Conservation (phyloP, 1,140 invertebrate species). For the Forficula auricularia region DNA sequence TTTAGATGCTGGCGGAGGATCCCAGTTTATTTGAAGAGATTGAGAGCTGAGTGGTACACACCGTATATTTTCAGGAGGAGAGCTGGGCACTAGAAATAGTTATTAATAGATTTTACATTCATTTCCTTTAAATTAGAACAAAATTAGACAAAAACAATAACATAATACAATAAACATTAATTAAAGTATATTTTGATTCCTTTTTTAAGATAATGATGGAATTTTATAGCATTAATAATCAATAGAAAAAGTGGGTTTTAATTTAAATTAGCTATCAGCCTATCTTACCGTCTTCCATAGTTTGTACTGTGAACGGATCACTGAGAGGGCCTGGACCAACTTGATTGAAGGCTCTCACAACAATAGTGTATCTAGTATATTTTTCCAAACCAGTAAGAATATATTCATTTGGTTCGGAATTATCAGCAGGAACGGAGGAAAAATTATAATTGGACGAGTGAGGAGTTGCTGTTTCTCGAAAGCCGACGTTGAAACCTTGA, state of each 20-base stretch:
- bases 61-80: constrained; percentile 49
- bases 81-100: constrained; percentile 43
- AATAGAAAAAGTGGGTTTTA: too few species aligned
- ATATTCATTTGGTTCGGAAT: constrained; percentile 44
- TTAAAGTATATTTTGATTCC: too few species aligned
- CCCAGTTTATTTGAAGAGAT: constrained; percentile 65
- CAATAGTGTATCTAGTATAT: constrained; percentile 59
- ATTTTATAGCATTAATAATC: too few species aligned
- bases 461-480: constrained; percentile 17
- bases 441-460: constrained; percentile 38
- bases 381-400: constrained; percentile 47
- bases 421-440: constrained; percentile 46
- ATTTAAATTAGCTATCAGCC: too few species aligned
- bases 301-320: constrained; percentile 51
- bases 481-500: constrained; percentile 48
- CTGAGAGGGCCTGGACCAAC: constrained; percentile 64
- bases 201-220: too few species aligned
- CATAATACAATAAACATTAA: too few species aligned
- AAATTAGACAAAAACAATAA: too few species aligned
- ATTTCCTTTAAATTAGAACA: too few species aligned
- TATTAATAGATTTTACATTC: background rate
- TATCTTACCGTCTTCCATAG: constrained; percentile 60
- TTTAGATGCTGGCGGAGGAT: constrained; percentile 54
- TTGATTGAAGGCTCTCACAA: constrained; percentile 73
- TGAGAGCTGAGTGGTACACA: constrained; percentile 54